These are phyloP conservation scores for Cephus sareptanus DNA, from an alignment of 2,888 invertebrate species.

Conservation along the genomic window DNA sequence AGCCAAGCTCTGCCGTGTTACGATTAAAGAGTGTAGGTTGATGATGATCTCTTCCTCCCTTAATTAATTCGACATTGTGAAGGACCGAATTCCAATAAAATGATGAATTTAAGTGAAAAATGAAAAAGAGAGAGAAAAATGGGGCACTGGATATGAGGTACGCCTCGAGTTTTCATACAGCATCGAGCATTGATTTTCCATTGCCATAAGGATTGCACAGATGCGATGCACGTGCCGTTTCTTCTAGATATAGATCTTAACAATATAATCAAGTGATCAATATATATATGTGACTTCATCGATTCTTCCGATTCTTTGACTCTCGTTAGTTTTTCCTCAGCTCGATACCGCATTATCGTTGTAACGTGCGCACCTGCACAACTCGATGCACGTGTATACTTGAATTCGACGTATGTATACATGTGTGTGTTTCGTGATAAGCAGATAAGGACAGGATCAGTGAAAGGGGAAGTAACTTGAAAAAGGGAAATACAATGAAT, in stretches of 20 bases:
- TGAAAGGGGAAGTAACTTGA: background rate
- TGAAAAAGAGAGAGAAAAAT: conserved; percentile 6
- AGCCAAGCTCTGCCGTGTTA: background rate
- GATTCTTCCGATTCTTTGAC: background rate
- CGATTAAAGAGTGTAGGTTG: background rate
- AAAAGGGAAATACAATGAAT: background rate
- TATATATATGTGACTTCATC: background rate
- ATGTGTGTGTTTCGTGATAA: background rate
- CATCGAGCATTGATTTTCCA: background rate
- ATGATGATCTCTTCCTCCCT: background rate
- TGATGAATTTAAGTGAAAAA: background rate
- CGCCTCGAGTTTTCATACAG: background rate
- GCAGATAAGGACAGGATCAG: background rate
- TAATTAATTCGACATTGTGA: background rate
- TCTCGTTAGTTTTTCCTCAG: background rate
- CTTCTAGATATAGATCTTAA: background rate
- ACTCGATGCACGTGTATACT: background rate
- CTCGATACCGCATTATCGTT: background rate
- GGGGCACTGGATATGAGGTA: background rate
- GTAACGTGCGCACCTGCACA: background rate
- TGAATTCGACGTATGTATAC: background rate
- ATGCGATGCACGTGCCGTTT: background rate
- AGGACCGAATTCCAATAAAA: background rate
- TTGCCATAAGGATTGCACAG: background rate
- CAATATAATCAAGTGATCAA: background rate